Evolutionary conservation across 2,113 vertebrate species (phyloP), one percentile per base, ranked within the genome.

Genomic region (Pampusana beccarii): DNA sequence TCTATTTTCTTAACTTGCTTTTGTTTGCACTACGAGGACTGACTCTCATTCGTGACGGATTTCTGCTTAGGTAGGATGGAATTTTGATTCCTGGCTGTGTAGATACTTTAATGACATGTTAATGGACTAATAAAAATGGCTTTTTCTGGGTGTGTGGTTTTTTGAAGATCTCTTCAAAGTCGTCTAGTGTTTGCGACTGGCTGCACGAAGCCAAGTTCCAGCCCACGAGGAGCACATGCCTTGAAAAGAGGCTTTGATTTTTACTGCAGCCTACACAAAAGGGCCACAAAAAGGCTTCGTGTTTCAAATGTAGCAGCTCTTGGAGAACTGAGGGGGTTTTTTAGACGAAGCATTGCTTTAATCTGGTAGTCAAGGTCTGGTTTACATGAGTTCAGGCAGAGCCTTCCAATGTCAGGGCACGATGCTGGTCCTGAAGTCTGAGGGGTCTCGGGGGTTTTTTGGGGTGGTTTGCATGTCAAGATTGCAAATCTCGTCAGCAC

Each of bases 191-290:
- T 96, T 97, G 86, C 88, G 89, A 79, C 83, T 69, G 93, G 65
- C 77, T 96, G 6, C 65, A 23, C 6, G 5, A 60, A 97, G 95
- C 95, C 96, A 96, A 95, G 80, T 97, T 95, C 86, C 96, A 96
- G 0, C 96, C 96, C 95, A 97, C 92, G 46, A 95, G 84, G 69
- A 94, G 80, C 86, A 86, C 93, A 36, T 89, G 95, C 88, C 96
- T 95, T 94, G 96, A 96, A 95, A 96, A 96, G 94, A 94, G 85
- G 95, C 95, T 97, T 97, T 97, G 94, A 96, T 96, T 96, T 92
- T 84, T 70, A 50, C 90, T 92, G 86, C 96, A 96, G 86, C 95
- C 95, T 96, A 93, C 95, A 95, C 95, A 97, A 77, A 97, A 94
- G 93, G 88, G 88, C 94, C 93, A 90, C 95, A 95, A 96, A 96